Conservation (phyloP, 2,888 invertebrate genomes). For the Bellardia pandia region DNA sequence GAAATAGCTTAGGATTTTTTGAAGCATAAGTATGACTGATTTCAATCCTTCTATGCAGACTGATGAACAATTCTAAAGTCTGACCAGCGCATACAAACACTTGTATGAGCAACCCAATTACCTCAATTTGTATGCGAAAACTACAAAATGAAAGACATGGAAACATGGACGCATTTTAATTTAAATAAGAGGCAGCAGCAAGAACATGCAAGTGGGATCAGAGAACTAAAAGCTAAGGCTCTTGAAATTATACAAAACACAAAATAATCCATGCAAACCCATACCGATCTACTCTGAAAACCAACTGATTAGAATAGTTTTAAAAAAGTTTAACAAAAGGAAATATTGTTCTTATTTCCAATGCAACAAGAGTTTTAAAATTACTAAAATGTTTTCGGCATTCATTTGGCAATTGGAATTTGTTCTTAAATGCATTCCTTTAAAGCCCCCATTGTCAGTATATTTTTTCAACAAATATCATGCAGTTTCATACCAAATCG, state of each 20-base stretch:
- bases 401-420: background rate
- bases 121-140: constrained; percentile 24
- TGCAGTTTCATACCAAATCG: background rate
- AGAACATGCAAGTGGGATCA: background rate
- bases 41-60: background rate
- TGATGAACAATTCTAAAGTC: constrained; percentile 3
- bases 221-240: background rate
- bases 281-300: too few relatives aligned
- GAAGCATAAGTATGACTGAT: background rate
- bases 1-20: too few relatives aligned
- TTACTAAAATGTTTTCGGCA: too few relatives aligned
- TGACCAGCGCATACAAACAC: background rate
- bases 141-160: constrained; percentile 23
- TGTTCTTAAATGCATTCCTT: background rate
- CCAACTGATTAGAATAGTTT: too few relatives aligned
- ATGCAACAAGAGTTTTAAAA: too few relatives aligned
- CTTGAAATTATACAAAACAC: too few relatives aligned
- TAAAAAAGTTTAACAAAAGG: too few relatives aligned
- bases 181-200: constrained; percentile 48
- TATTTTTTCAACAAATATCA: background rate
- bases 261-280: too few relatives aligned
- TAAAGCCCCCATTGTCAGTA: background rate
- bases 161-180: constrained; percentile 53
- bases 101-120: constrained; percentile 33
- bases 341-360: too few relatives aligned